These are phyloP conservation scores for Trogon surrucura DNA, from an alignment of 2,113 vertebrate genomes.

Conservation along the genomic window DNA sequence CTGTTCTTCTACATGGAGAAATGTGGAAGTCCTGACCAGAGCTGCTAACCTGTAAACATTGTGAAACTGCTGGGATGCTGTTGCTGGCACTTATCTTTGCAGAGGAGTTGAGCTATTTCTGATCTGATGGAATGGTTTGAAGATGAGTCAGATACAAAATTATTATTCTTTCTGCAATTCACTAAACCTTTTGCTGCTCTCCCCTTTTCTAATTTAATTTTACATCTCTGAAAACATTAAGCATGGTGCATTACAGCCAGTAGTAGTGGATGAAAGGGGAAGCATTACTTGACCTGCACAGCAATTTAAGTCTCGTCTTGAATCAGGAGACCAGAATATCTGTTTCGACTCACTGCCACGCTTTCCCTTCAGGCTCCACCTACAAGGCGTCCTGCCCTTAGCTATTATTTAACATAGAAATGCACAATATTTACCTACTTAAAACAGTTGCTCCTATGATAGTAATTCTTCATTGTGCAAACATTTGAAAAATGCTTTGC, in stretches of 20 bases:
- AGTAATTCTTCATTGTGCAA: slow-evolving; percentile 11
- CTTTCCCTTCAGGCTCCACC: background rate
- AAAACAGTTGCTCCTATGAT: background rate
- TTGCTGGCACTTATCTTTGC: background rate
- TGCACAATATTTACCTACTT: slow-evolving; percentile 22
- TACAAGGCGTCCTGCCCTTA: background rate
- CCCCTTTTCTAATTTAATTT: slow-evolving; percentile 1
- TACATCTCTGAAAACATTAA: background rate
- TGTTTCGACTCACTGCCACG: background rate
- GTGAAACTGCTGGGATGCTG: background rate
- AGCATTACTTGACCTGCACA: background rate
- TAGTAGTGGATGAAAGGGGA: background rate
- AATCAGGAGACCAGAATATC: background rate
- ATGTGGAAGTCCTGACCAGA: background rate
- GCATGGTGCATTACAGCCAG: background rate
- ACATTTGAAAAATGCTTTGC: slow-evolving; percentile 31
- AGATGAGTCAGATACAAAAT: slow-evolving; percentile 11
- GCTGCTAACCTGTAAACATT: background rate
- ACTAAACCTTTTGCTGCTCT: background rate
- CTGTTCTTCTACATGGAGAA: background rate
- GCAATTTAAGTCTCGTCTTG: background rate
- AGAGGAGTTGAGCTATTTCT: background rate
- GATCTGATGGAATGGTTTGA: background rate
- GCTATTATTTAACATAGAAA: background rate
- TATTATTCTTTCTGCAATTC: background rate